Percentiles rank a stretch among this genome's conserved stretches.
phyloP scores from a whole-genome alignment of 2,797 vertebrate species.

The Alouatta caraya region DNA sequence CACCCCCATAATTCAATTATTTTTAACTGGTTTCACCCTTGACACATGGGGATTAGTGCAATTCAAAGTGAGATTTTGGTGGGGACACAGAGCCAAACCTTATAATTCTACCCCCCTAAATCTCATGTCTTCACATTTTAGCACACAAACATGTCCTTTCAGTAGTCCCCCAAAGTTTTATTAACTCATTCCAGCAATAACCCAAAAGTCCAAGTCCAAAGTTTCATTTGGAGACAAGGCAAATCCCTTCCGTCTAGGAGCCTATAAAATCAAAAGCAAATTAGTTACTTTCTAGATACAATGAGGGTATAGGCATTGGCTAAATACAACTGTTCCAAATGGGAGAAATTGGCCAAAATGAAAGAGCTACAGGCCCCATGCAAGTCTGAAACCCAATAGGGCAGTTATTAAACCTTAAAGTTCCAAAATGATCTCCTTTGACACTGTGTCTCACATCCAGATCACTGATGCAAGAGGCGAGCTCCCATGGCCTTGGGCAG shows the following conservation, averaged over 20 bases:
- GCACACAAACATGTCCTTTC: background rate
- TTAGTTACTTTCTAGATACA: background rate
- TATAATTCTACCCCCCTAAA: background rate
- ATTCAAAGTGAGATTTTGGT: background rate
- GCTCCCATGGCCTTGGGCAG: background rate
- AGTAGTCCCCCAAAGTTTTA: background rate
- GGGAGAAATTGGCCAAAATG: background rate
- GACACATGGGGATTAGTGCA: background rate
- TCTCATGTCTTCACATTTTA: background rate
- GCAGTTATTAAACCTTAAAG: background rate
- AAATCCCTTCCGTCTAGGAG: background rate
- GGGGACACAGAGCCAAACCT: background rate
- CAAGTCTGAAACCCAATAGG: background rate
- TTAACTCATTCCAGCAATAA: background rate
- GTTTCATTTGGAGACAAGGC: background rate
- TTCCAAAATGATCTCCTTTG: background rate
- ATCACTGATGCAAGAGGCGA: background rate
- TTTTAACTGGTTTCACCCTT: background rate
- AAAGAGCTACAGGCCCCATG: background rate
- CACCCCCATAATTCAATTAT: background rate
- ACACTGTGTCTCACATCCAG: background rate
- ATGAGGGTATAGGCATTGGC: background rate
- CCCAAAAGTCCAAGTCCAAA: too few species aligned
- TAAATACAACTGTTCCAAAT: background rate
- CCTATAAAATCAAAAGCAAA: background rate